phyloP scores from a whole-genome alignment of 1,140 invertebrate genomes.

The Eufriesea mexicana region DNA sequence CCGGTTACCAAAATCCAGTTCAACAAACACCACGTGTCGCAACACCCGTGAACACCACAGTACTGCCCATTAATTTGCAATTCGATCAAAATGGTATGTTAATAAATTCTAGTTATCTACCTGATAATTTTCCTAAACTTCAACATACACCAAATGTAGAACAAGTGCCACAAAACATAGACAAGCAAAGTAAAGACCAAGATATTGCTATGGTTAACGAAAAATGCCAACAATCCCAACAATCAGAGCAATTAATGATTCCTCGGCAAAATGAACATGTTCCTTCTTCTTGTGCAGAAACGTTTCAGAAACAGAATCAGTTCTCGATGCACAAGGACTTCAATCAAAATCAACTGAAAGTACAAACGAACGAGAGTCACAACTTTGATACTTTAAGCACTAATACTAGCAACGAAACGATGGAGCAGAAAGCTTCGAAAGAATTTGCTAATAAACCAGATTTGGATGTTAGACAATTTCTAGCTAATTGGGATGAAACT shows the following conservation, averaged over 20 bases:
- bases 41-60: conserved; percentile 41
- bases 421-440: conserved; percentile 66
- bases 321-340: conserved; percentile 39
- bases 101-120: conserved; percentile 76
- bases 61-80: conserved; percentile 79
- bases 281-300: conserved; percentile 15
- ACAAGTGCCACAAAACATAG: conserved; percentile 38
- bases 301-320: conserved; percentile 41
- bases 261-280: conserved; percentile 37
- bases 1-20: conserved; percentile 74
- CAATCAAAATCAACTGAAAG: conserved; percentile 52
- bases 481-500: conserved; percentile 81
- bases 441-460: conserved; percentile 79
- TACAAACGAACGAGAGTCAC: conserved; percentile 36
- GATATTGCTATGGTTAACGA: conserved; percentile 23
- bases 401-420: conserved; percentile 12
- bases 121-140: conserved; percentile 61
- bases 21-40: conserved; percentile 69
- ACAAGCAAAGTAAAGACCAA: conserved; percentile 50
- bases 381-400: conserved; percentile 26
- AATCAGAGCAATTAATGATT: conserved; percentile 57
- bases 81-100: conserved; percentile 80
- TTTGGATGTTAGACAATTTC: conserved; percentile 80
- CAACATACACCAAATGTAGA: conserved; percentile 44
- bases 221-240: conserved; percentile 44